Percentiles rank a stretch among this genome's conserved stretches.
These are phyloP conservation scores for Odontomachus brunneus DNA, from an alignment of 1,140 invertebrate genomes.

Conservation along the genomic window DNA sequence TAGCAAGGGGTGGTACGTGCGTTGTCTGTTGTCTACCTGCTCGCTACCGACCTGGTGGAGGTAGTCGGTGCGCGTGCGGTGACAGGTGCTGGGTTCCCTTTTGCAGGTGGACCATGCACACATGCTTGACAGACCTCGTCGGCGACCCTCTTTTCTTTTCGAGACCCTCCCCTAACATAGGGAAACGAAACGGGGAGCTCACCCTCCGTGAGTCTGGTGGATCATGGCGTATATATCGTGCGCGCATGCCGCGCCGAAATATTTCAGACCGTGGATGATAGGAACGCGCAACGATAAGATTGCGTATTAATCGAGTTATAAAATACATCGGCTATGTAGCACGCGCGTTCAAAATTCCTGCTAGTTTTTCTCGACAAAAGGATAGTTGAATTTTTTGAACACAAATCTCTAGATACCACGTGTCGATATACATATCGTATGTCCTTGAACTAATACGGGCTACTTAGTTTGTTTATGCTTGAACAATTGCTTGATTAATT, in stretches of 20 bases:
- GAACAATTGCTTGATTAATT: background rate
- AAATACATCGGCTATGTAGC: background rate
- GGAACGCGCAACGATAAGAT: background rate
- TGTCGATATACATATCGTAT: background rate
- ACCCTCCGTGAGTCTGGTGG: slow-evolving; percentile 15
- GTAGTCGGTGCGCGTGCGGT: slow-evolving; percentile 78
- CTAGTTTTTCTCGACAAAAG: background rate
- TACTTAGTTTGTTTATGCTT: background rate
- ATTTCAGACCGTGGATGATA: slow-evolving; percentile 21
- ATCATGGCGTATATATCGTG: slow-evolving; percentile 1
- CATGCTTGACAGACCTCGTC: slow-evolving; percentile 62
- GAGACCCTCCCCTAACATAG: slow-evolving; percentile 41
- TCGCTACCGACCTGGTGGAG: slow-evolving; percentile 67
- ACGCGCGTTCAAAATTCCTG: background rate
- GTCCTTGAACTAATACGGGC: background rate
- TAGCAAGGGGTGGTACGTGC: slow-evolving; percentile 71
- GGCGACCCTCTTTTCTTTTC: slow-evolving; percentile 68
- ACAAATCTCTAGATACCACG: background rate
- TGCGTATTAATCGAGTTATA: slow-evolving; percentile 24
- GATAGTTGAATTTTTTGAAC: background rate
- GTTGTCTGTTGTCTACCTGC: slow-evolving; percentile 72
- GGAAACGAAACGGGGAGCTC: slow-evolving; percentile 23
- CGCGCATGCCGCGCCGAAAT: slow-evolving; percentile 2
- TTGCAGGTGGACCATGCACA: slow-evolving; percentile 81
- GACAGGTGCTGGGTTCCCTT: slow-evolving; percentile 81